Evolutionary conservation across 2,888 invertebrate species (phyloP).

Genomic region (Amorpha juglandis): DNA sequence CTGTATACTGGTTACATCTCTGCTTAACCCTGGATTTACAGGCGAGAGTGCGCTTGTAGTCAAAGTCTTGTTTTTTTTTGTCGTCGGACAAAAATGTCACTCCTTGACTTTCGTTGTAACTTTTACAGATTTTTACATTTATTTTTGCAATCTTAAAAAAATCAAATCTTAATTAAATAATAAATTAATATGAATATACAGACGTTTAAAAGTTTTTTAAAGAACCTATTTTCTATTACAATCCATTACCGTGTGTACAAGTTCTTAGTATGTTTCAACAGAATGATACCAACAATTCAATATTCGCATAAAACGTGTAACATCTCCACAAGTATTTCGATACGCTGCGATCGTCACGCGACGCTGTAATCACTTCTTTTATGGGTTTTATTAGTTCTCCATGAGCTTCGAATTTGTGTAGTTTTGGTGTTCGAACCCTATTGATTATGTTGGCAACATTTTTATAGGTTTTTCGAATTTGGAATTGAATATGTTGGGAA

Average conservation of each 20-base stretch:
- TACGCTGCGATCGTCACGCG: conserved; percentile 34
- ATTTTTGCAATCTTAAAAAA: no score
- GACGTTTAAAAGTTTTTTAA: no score
- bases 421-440: background rate
- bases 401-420: background rate
- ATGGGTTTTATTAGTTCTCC: conserved; percentile 33
- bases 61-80: no score
- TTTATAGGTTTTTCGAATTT: background rate
- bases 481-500: background rate
- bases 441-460: conserved; percentile 16
- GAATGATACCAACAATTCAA: conserved; percentile 3
- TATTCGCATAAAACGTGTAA: conserved; percentile 28
- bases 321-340: conserved; percentile 27
- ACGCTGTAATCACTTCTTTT: conserved; percentile 36
- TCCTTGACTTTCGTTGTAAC: no score
- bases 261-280: background rate
- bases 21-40: no score
- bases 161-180: no score
- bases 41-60: no score
- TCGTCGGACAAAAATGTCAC: no score
- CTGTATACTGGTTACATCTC: no score
- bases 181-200: no score
- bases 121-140: no score
- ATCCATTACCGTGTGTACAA: background rate
- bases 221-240: background rate